Percentiles rank a stretch among this genome's conserved stretches.
Conservation (phyloP, 2,797 vertebrate species). For the Alca torda region DNA sequence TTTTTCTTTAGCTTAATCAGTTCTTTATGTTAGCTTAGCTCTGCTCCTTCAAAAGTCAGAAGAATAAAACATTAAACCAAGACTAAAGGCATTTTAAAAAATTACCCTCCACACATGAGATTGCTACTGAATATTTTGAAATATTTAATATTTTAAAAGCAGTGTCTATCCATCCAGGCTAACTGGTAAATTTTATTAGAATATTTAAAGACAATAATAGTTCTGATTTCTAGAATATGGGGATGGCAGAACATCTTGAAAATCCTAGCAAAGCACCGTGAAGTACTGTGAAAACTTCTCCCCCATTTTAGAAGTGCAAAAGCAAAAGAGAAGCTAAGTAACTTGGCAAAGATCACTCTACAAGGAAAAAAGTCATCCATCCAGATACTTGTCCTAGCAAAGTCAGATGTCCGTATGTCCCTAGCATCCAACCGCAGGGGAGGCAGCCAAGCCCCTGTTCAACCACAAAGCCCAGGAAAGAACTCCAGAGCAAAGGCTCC, state of each 20-base stretch:
- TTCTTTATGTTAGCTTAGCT: neutral
- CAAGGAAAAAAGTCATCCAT: neutral
- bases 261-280: neutral
- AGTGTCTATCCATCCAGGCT: neutral
- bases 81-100: neutral
- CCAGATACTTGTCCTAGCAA: neutral
- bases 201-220: neutral
- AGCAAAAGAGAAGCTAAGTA: neutral
- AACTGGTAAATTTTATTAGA: neutral
- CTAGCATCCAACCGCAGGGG: neutral
- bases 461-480: neutral
- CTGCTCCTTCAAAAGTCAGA: neutral
- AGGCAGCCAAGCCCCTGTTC: neutral
- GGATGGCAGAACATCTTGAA: neutral
- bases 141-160: neutral
- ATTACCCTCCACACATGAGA: neutral
- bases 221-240: neutral
- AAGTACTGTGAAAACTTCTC: neutral
- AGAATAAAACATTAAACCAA: neutral
- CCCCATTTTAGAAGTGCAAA: neutral
- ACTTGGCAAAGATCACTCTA: neutral
- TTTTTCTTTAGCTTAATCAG: neutral
- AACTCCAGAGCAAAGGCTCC: neutral
- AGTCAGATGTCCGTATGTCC: neutral
- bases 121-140: neutral